phyloP scores from a whole-genome alignment of 2,797 vertebrate genomes.

The Clarias laeviceps region DNA sequence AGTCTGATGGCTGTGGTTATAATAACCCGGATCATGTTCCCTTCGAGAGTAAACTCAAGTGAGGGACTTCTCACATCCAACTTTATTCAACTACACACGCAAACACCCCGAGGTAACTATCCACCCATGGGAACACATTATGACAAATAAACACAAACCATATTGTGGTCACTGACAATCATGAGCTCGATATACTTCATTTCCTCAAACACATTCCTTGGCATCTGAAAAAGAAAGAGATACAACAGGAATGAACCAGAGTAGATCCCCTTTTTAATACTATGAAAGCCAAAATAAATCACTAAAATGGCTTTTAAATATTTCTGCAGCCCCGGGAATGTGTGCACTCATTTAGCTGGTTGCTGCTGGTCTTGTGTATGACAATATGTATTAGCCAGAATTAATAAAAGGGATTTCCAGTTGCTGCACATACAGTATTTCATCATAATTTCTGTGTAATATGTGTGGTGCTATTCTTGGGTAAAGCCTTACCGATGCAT shows the following conservation, averaged over 20 bases:
- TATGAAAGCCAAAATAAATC: not conserved
- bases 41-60: not conserved
- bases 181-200: conserved; percentile 98
- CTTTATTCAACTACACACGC: not conserved
- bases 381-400: not conserved
- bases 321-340: not conserved
- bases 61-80: conserved; percentile 10
- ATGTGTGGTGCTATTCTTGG: not conserved
- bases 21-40: not conserved
- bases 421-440: not conserved
- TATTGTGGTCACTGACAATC: conserved; percentile 95
- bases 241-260: not conserved
- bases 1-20: not conserved
- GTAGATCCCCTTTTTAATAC: not conserved
- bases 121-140: not conserved
- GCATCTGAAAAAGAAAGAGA: conserved; percentile 75
- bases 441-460: too few species aligned
- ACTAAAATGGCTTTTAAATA: not conserved
- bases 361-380: not conserved
- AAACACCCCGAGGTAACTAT: not conserved
- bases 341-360: not conserved
- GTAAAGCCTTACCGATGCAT: not conserved
- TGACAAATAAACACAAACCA: conserved; percentile 76
- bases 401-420: not conserved
- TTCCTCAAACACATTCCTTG: conserved; percentile 91